Evolutionary conservation across 2,797 vertebrate genomes (phyloP), one percentile per base, ranked within the genome.

Genomic region (Orestias chungarensis): DNA sequence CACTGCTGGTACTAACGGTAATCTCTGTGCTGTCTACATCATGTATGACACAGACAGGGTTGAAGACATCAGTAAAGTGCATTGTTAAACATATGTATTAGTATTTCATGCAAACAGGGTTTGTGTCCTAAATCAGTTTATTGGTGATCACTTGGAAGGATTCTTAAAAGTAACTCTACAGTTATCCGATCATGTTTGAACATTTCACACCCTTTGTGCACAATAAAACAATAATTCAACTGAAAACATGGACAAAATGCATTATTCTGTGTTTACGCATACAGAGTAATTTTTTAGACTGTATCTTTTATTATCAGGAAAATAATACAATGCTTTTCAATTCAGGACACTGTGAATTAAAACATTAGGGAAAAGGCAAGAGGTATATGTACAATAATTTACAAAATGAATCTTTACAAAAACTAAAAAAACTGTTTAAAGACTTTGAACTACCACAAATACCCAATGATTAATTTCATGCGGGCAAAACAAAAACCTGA

Each of bases 1-100:
- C n/a, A 62, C 65, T 78, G 25, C 40, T 69, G 54, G 69, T 78
- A 70, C 50, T 59, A 31, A 27, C 54, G 66, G 50, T 71, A 42
- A 74, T 78, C 33, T 68, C 66, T 74, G 40, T 18, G 27, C 61
- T 31, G 70, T 66, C 64, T 66, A 68, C 38, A 52, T 31, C 10
- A 50, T 68, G 64, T 61, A 46, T 55, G 9, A 46, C 15, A 70
- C 46, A 71, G 71, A 81, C 70, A 64, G 25, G 38, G 52, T 64
- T 44, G 59, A 43, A 68, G 42, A 78, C 59, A 46, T 74, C 71
- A 79, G n/a, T 50, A 27, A 49, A 38, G 20, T 29, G 29, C 18
- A 72, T 68, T 38, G 35, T 64, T 64, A 67, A 65, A 42, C 62
- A 3, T 54, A 14, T 43, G 23, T 27, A 42, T 40, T 9, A 55